Base-by-base conservation (phyloP, 1,140 invertebrate species). In the Drosophila tani region DNA sequence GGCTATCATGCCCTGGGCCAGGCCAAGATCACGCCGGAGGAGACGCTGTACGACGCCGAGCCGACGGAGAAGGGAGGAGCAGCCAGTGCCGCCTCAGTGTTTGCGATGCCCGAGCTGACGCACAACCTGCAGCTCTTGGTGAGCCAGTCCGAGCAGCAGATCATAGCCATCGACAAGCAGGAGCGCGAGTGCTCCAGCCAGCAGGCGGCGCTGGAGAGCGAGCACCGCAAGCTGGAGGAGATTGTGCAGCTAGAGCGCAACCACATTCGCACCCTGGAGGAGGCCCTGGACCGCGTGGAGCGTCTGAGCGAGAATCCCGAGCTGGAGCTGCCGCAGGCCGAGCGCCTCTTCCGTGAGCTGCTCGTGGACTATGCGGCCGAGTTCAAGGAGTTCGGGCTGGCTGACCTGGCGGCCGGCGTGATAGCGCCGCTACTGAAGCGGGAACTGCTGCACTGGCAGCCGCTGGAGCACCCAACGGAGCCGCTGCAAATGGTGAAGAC, bases 141-240 rank as follows among this genome's bases (percentile, higher is more conserved):
- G 4, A 97, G 98, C 66, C 96, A 98, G 93, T 97, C 97, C 69
- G 98, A 99, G 94, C 97, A 99, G 93, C 96, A 99, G 84, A 99
- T 99, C 55, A 96, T 99, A 38, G 94, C 96, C 78, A 98, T 98
- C 88, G 97, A 99, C 75, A 95, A 96, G 55, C 95, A 96, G 84
- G 94, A 96, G 29, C 94, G 96, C 15, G 94, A 96, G 86, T 95
- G 96, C 12, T 95, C 95, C 75, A 98, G 99, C 91, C 94, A 96
- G 71, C 95, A 97, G 8, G 94, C 97, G 0, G 95, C 95, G 5
- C 93, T 99, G 12, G 95, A 97, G 79, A 95, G 97, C 70, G 98
- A 99, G 90, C 94, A 96, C 41, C 95, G 95, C 40, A 95, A 95
- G 66, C 93, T 98, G 57, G 94, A 95, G 45, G 95, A 95, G 74